Percentiles rank a stretch among this genome's conserved stretches.
phyloP scores from a whole-genome alignment of 2,797 vertebrate genomes.

The Lepus townsendii region DNA sequence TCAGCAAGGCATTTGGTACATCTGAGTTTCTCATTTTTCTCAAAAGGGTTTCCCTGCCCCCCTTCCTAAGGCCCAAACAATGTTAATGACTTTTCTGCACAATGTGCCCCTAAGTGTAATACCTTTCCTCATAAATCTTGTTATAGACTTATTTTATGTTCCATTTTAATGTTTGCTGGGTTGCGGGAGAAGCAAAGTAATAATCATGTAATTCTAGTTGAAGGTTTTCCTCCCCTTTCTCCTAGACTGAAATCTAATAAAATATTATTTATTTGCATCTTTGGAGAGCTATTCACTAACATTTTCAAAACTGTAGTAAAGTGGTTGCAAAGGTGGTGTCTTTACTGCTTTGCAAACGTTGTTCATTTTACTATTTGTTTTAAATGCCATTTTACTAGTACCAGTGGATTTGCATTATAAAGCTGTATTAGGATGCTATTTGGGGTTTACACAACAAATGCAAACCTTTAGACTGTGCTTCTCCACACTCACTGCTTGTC shows the following conservation, averaged over 20 bases:
- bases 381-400: slow-evolving; percentile 84
- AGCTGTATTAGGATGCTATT: slow-evolving; percentile 56
- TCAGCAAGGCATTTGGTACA: slow-evolving; percentile 80
- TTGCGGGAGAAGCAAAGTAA: slow-evolving; percentile 82
- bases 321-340: slow-evolving; percentile 83
- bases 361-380: slow-evolving; percentile 86
- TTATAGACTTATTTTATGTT: slow-evolving; percentile 85
- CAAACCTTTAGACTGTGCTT: background rate
- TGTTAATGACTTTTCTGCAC: slow-evolving; percentile 86
- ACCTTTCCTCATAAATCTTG: slow-evolving; percentile 86
- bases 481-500: slow-evolving; percentile 41
- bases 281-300: slow-evolving; percentile 75
- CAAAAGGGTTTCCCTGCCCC: slow-evolving; percentile 66
- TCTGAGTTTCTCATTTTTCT: slow-evolving; percentile 83
- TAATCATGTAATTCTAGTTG: slow-evolving; percentile 73
- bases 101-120: slow-evolving; percentile 85
- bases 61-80: slow-evolving; percentile 83
- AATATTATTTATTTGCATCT: slow-evolving; percentile 85
- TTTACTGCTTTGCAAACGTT: slow-evolving; percentile 84
- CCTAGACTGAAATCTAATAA: slow-evolving; percentile 82
- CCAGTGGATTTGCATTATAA: slow-evolving; percentile 70
- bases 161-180: slow-evolving; percentile 79
- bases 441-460: slow-evolving; percentile 54
- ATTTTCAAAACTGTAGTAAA: slow-evolving; percentile 82
- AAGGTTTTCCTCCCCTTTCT: slow-evolving; percentile 78